Percentiles rank a stretch among this genome's conserved stretches.
Conservation (phyloP, 2,888 invertebrate genomes). For the Adela reaumurella region DNA sequence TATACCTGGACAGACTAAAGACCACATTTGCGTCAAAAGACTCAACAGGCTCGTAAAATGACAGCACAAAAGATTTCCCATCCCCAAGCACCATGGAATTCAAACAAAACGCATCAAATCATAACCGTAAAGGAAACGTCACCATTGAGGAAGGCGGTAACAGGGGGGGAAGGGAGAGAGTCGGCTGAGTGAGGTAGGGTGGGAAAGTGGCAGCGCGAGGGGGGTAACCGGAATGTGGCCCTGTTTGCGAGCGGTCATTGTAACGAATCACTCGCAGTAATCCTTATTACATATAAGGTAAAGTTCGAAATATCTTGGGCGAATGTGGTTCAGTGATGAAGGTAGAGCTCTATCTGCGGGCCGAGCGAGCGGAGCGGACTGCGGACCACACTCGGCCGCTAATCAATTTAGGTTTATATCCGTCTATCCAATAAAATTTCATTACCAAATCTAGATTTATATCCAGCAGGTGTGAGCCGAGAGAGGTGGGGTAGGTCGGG, state of each 20-base stretch:
- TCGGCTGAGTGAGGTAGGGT: neutral
- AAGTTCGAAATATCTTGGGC: too few relatives aligned
- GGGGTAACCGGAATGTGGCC: neutral
- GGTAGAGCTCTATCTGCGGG: neutral
- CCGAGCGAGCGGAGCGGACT: neutral
- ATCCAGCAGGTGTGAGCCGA: too few relatives aligned
- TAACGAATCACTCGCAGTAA: too few relatives aligned
- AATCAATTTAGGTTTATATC: constrained; percentile 46
- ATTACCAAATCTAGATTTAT: constrained; percentile 41
- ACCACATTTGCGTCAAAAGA: too few relatives aligned
- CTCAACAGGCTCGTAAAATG: too few relatives aligned
- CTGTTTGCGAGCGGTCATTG: neutral
- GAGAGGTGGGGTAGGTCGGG: too few relatives aligned
- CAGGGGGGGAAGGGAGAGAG: neutral
- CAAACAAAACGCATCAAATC: neutral
- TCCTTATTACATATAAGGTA: too few relatives aligned
- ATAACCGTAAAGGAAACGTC: neutral
- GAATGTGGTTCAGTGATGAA: too few relatives aligned
- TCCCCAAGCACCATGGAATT: neutral
- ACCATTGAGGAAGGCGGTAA: too few relatives aligned
- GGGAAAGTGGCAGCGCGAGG: neutral
- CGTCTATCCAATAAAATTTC: constrained; percentile 41
- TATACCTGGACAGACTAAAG: too few relatives aligned
- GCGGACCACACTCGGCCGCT: neutral
- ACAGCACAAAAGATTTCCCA: neutral